These are phyloP conservation scores for Philopotamus ludificatus DNA, from an alignment of 1,140 invertebrate species.

Conservation along the genomic window DNA sequence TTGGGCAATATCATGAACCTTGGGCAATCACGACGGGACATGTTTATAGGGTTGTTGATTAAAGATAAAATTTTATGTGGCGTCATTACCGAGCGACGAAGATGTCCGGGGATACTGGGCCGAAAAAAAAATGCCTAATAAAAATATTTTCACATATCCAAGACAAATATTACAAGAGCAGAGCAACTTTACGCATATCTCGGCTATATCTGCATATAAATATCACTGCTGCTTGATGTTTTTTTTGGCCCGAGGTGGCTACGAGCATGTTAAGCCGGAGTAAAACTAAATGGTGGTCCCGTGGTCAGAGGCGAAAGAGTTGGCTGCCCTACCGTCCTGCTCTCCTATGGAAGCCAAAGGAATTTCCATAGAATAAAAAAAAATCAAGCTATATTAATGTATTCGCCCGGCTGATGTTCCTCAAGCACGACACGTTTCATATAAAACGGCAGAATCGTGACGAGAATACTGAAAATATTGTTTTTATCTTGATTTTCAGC, in stretches of 20 bases:
- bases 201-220: background rate
- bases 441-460: constrained; percentile 15
- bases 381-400: background rate
- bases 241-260: background rate
- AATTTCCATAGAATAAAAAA: background rate
- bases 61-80: no score
- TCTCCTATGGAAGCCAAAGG: background rate
- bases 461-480: constrained; percentile 18
- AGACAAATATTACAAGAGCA: no score
- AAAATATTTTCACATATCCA: no score
- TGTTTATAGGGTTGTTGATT: no score
- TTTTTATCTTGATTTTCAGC: constrained; percentile 13
- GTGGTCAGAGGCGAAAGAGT: constrained; percentile 1
- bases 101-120: no score
- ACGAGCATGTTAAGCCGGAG: constrained; percentile 3
- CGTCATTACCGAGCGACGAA: no score
- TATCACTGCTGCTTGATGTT: background rate
- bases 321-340: background rate
- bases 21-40: no score
- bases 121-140: no score
- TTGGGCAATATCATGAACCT: no score
- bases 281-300: constrained; percentile 1
- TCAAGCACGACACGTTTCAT: constrained; percentile 5
- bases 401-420: background rate
- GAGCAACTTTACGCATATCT: background rate